phyloP scores from a whole-genome alignment of 1,140 invertebrate genomes.

The Euwallacea similis region DNA sequence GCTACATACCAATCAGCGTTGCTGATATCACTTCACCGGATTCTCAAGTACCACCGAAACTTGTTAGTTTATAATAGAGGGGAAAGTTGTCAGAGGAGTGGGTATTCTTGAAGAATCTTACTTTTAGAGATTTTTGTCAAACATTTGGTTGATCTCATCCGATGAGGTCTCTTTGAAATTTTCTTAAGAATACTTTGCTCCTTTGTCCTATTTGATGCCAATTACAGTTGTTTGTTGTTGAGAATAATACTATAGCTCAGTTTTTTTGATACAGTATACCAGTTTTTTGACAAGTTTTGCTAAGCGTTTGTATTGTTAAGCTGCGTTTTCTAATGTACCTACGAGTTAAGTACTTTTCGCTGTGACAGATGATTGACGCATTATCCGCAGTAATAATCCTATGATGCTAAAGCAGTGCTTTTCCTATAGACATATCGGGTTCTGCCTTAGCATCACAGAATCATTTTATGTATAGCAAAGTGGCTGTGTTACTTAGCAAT shows the following conservation, averaged over 20 bases:
- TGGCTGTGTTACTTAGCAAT: slow-evolving; percentile 25
- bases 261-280: slow-evolving; percentile 33
- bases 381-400: no score
- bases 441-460: no score
- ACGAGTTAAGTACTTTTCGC: slow-evolving; percentile 9
- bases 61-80: slow-evolving; percentile 70
- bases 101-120: no score
- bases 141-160: not conserved
- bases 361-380: slow-evolving; percentile 12
- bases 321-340: slow-evolving; percentile 16
- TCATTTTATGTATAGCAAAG: not conserved
- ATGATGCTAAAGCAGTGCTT: no score
- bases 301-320: slow-evolving; percentile 25
- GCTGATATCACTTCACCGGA: slow-evolving; percentile 70
- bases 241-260: slow-evolving; percentile 25
- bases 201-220: slow-evolving; percentile 1
- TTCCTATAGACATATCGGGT: no score
- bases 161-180: not conserved
- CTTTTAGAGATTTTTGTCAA: slow-evolving; percentile 7
- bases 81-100: no score
- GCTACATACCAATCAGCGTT: slow-evolving; percentile 59
- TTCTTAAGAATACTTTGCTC: not conserved
- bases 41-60: slow-evolving; percentile 67
- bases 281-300: slow-evolving; percentile 29
- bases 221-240: slow-evolving; percentile 29